Evolutionary conservation across 2,797 vertebrate genomes (phyloP).

Genomic region (Xenopus petersii): DNA sequence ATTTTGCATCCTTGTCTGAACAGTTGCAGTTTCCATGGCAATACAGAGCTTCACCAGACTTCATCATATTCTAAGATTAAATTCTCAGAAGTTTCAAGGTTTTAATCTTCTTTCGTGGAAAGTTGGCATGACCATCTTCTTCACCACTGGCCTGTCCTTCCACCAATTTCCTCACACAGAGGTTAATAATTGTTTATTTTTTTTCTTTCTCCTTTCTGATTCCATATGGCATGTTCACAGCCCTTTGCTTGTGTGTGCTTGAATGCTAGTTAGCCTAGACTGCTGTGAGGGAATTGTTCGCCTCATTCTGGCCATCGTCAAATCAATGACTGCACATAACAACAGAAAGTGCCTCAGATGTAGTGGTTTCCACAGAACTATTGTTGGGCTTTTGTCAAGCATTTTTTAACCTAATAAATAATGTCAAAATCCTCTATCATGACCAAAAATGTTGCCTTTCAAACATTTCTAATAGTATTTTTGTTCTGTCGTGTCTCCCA

Average conservation of each 20-base stretch:
- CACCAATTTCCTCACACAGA: constrained; percentile 74
- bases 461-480: constrained; percentile 87
- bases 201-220: constrained; percentile 46
- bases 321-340: constrained; percentile 71
- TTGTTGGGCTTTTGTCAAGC: constrained; percentile 74
- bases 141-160: constrained; percentile 66
- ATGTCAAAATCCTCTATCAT: constrained; percentile 80
- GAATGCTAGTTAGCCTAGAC: constrained; percentile 68
- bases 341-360: constrained; percentile 76
- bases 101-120: constrained; percentile 56
- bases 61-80: constrained; percentile 48
- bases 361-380: constrained; percentile 74
- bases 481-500: constrained; percentile 74
- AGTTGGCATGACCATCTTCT: constrained; percentile 64
- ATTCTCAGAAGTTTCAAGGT: constrained; percentile 44
- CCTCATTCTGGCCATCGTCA: constrained; percentile 68
- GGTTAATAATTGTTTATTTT: constrained; percentile 73
- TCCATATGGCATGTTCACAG: constrained; percentile 75
- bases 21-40: constrained; percentile 55
- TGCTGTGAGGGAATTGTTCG: constrained; percentile 74
- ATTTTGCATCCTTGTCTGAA: background rate
- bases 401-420: constrained; percentile 85
- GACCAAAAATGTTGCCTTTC: constrained; percentile 78
- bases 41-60: constrained; percentile 50
- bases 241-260: constrained; percentile 62